phyloP scores from a whole-genome alignment of 2,797 vertebrate genomes.

The Sciurus vulgaris region DNA sequence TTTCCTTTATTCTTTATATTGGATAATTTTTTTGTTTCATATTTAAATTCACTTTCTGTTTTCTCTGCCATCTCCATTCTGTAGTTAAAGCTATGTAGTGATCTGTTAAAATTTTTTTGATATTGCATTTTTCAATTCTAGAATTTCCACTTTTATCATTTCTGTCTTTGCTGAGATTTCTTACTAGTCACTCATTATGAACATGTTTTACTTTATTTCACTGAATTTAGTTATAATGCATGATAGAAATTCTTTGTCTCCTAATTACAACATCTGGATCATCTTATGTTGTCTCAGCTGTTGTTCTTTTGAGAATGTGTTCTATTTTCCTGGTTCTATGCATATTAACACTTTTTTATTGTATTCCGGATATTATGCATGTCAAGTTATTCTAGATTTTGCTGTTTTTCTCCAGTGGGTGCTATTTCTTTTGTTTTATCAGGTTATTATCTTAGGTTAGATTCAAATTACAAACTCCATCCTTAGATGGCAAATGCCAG shows the following conservation, averaged over 20 bases:
- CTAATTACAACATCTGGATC: neutral
- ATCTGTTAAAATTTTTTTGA: neutral
- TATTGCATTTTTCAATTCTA: neutral
- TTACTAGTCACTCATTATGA: neutral
- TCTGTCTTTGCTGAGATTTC: slow-evolving; percentile 18
- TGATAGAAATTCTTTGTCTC: neutral
- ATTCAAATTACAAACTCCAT: neutral
- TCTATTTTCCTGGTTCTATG: neutral
- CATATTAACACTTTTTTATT: neutral
- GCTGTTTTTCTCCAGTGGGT: neutral
- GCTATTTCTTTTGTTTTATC: neutral
- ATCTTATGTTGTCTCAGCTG: neutral
- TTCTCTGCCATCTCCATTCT: neutral
- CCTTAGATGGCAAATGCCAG: neutral
- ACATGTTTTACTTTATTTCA: neutral
- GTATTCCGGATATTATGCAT: neutral
- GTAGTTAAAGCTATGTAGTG: neutral
- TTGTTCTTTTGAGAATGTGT: neutral
- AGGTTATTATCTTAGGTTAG: slow-evolving; percentile 3
- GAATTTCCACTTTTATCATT: neutral
- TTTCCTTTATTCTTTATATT: neutral
- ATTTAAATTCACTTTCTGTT: neutral
- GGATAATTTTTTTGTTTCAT: neutral
- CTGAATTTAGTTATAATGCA: neutral
- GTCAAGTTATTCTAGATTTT: slow-evolving; percentile 21